Base-by-base conservation (phyloP, 2,113 vertebrate species). In the Nothobranchius furzeri region DNA sequence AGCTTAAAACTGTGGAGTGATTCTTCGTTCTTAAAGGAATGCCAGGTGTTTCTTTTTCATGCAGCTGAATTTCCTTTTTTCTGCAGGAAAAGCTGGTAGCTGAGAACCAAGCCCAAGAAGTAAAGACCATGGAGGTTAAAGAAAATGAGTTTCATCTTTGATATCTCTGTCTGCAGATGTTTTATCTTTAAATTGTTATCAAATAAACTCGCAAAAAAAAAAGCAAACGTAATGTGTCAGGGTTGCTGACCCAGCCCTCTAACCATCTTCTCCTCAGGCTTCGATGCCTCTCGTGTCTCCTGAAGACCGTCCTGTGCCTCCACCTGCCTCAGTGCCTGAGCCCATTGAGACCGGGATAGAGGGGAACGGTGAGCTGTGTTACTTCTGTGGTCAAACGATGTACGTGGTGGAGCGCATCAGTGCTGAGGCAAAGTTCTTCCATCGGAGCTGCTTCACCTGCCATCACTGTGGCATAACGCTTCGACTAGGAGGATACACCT, bases 401-500 rank as follows among this genome's bases (percentile, higher is more conserved):
- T 99, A 97, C 15, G 87, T 95, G 68, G 62, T 99, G 89, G 96
- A 98, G 82, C 90, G 96, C n/a, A 87, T 94, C 90, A 95, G 95
- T 1, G 93, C 93, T 0, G 91, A 97, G 40, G 95, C 95, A 66
- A 93, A 72, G 75, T 98, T 99, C 91, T 98, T 98, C 92, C 97
- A 98, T 77, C 95, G 95, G 1, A 86, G 93, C 81, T 99, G 97
- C 88, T 98, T 98, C 92, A 87, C 83, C 60, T 99, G 97, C 87
- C 66, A 79, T 17, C 64, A 0, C 40, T 99, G 96, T 37, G 72
- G 91, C 68, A 87, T 93, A 87, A 96, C 95, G 0, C 82, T 98
- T 72, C 87, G 95, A 75, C 92, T 95, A 55, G 95, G 96, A 0
- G 93, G 91, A 68, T 98, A 96, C 24, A 53, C 85, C 79, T 96